Conservation (phyloP, 2,888 invertebrate species). For the Cotesia congregata region DNA sequence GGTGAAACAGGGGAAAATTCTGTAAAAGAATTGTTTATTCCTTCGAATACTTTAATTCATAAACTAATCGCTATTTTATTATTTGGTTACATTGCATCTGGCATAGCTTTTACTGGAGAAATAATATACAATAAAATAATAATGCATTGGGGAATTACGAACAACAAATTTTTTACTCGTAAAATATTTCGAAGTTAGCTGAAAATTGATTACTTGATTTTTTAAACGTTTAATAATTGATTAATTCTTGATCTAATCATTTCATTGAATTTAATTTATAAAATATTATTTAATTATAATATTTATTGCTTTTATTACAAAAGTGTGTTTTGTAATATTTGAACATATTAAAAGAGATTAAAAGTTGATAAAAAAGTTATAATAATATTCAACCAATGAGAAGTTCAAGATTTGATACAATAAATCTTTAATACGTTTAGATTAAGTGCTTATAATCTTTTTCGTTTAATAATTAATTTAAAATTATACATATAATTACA, state of each 20-base stretch:
- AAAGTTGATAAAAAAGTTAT: too few species aligned
- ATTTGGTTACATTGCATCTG: slow-evolving; percentile 20
- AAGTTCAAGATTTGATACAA: too few species aligned
- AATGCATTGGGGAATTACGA: background rate
- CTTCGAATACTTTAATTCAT: slow-evolving; percentile 7
- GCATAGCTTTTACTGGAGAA: slow-evolving; percentile 32
- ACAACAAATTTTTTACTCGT: background rate
- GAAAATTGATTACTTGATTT: background rate
- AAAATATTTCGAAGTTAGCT: background rate
- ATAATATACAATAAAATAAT: background rate
- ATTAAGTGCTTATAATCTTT: background rate
- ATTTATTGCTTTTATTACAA: too few species aligned
- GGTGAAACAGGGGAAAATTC: background rate
- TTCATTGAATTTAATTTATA: too few species aligned
- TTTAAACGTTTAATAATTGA: too few species aligned
- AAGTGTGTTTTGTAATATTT: too few species aligned
- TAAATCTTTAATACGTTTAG: too few species aligned
- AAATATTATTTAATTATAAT: too few species aligned
- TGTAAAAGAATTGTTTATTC: slow-evolving; percentile 8
- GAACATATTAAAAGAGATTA: too few species aligned
- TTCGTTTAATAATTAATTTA: background rate
- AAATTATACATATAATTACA: background rate
- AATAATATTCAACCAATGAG: too few species aligned
- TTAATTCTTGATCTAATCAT: too few species aligned
- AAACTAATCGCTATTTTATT: slow-evolving; percentile 25